Evolutionary conservation across 1,140 invertebrate genomes (phyloP), one percentile per base, ranked within the genome.

Genomic region (Probaryconus sp.): DNA sequence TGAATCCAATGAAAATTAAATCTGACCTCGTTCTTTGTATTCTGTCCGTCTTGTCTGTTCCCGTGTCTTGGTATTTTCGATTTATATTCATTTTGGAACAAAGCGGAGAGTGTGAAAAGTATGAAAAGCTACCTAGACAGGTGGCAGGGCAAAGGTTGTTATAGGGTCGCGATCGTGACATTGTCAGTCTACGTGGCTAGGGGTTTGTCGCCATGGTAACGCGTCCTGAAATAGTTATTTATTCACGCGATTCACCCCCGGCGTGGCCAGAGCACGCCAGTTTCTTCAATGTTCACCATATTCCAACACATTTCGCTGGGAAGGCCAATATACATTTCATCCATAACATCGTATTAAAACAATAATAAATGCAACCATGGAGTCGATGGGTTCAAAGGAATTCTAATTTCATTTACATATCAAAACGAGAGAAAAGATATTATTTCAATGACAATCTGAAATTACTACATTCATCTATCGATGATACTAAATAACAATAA

Each of bases 141-240:
- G 68, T 76, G 70, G n/a, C 50, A 78, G 60, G 68, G 61, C 58
- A 77, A 74, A 70, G 64, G 71, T 79, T 79, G 61, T 48, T 71
- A 53, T 65, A 68, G 64, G 60, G 72, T 77, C 58, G 67, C 43
- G 68, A 75, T 79, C 68, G 61, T 58, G 70, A 79, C 78, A 79
- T 81, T 79, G 81, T 80, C 74, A 78, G 77, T 70, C 71, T 69
- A 64, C 21, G 42, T 75, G 64, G 68, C 58, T 77, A 53, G 73
- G 74, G 72, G 70, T 51, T 35, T 50, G 83, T 82, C 60, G 65
- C 60, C 77, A 82, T 82, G 79, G 78, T 38, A 67, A 84, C 80
- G 58, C 74, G 73, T 76, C 78, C 80, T 75, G 73, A 81, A 81
- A 83, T 82, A 83, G 80, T 84, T 83, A 83, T 82, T 84, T 83